phyloP scores from a whole-genome alignment of 2,797 vertebrate genomes.

The Falco berigora region DNA sequence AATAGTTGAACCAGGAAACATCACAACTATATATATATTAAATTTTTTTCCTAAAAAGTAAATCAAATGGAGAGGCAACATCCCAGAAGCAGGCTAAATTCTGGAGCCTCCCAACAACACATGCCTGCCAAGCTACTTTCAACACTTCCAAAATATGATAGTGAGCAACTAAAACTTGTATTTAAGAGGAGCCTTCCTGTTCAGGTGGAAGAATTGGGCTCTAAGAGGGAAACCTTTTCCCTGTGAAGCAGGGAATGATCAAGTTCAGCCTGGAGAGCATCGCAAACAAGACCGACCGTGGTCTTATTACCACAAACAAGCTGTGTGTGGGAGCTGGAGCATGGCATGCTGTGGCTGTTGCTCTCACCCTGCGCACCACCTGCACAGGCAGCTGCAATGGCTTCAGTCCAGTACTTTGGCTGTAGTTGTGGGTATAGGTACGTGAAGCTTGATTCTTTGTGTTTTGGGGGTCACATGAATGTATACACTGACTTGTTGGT shows the following conservation, averaged over 20 bases:
- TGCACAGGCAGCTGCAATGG: not conserved
- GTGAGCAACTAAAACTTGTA: not conserved
- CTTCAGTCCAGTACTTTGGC: not conserved
- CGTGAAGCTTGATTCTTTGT: not conserved
- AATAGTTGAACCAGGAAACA: not conserved
- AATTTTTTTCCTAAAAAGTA: not conserved
- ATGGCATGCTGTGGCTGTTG: not conserved
- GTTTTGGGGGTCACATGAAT: not conserved
- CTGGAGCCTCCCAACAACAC: not conserved
- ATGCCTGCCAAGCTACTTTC: not conserved
- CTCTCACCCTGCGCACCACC: not conserved
- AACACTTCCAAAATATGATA: not conserved
- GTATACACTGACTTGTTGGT: not conserved
- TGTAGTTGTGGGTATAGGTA: slow-evolving; percentile 10
- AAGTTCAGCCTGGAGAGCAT: not conserved
- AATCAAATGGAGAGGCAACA: not conserved
- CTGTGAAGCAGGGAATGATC: not conserved
- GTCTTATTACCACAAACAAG: not conserved
- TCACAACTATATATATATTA: not conserved
- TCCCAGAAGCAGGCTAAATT: not conserved
- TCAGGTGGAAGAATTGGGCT: not conserved
- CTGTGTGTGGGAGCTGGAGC: not conserved
- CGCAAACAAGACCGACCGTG: not conserved
- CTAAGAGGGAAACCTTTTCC: not conserved
- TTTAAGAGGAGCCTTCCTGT: not conserved